A percentile compares a stretch with the other conserved stretches of the same genome.
These are phyloP conservation scores for Eumeta japonica DNA, from an alignment of 1,140 invertebrate genomes.

Conservation along the genomic window DNA sequence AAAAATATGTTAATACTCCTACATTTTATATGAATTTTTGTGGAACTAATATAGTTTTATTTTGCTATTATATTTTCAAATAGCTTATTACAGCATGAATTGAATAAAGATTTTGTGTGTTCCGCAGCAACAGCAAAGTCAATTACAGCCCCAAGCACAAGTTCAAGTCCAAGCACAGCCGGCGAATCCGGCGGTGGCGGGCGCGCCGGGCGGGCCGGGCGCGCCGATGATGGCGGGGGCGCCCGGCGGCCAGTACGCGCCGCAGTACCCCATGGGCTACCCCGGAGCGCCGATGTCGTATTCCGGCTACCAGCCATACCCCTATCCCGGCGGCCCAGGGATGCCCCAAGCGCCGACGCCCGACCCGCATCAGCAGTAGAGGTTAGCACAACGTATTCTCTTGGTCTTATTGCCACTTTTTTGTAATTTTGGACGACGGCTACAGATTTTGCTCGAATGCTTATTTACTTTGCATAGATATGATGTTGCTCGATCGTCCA, in stretches of 20 bases:
- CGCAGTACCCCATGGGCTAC: constrained; percentile 17
- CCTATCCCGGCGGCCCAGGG: constrained; percentile 17
- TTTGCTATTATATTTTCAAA: too few species aligned
- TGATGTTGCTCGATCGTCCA: too few species aligned
- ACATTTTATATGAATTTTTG: too few species aligned
- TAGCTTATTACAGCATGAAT: not conserved
- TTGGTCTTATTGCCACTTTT: too few species aligned
- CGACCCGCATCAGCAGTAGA: constrained; percentile 24
- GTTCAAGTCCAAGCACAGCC: too few species aligned
- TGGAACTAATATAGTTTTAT: too few species aligned
- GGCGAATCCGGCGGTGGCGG: constrained; percentile 11
- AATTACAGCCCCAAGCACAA: too few species aligned
- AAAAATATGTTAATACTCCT: too few species aligned
- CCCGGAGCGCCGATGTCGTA: constrained; percentile 20
- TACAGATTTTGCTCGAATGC: too few species aligned
- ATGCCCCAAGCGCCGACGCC: constrained; percentile 9
- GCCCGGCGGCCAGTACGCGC: constrained; percentile 11
- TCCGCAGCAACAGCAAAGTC: constrained; percentile 4
- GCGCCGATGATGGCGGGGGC: constrained; percentile 2
- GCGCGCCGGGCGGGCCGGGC: constrained; percentile 9
- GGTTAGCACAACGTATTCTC: constrained; percentile 10
- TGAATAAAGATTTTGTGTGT: not conserved
- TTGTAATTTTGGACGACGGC: too few species aligned
- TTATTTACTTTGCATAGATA: too few species aligned
- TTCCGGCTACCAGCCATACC: constrained; percentile 27